A percentile compares a stretch with the other conserved stretches of the same genome.
These are phyloP conservation scores for Hipparchia semele DNA, from an alignment of 2,888 invertebrate genomes.

Conservation along the genomic window DNA sequence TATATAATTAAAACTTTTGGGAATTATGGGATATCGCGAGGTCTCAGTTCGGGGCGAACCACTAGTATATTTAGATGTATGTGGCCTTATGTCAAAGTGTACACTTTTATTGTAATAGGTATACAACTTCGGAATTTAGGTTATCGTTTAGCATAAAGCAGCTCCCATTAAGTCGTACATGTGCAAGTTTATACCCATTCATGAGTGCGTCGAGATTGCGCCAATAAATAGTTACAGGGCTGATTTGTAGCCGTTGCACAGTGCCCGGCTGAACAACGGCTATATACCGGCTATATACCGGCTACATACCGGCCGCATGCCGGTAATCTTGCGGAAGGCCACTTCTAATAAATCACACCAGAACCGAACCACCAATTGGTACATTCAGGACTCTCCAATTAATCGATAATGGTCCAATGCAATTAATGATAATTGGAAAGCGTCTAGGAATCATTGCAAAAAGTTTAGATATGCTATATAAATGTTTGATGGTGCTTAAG, in stretches of 20 bases:
- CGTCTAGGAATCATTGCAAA: background rate
- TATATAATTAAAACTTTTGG: too few relatives aligned
- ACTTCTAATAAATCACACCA: constrained; percentile 14
- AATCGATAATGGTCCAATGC: constrained; percentile 13
- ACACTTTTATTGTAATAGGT: too few relatives aligned
- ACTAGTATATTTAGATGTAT: too few relatives aligned
- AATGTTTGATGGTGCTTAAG: background rate
- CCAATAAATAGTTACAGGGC: constrained; percentile 40
- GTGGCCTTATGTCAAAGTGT: too few relatives aligned
- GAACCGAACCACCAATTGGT: constrained; percentile 15
- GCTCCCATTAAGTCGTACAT: constrained; percentile 20
- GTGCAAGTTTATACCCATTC: constrained; percentile 23
- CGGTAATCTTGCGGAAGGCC: constrained; percentile 16
- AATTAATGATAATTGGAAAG: constrained; percentile 8
- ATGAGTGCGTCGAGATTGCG: constrained; percentile 29
- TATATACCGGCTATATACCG: constrained; percentile 2
- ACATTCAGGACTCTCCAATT: constrained; percentile 6
- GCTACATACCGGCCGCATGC: constrained; percentile 5
- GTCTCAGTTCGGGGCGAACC: too few relatives aligned
- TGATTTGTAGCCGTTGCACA: constrained; percentile 42
- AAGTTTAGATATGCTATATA: background rate
- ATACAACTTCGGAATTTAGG: background rate
- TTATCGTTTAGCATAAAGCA: constrained; percentile 16
- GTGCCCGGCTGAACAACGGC: constrained; percentile 29
- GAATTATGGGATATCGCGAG: too few relatives aligned